Conservation (phyloP, 1,140 invertebrate species). For the Eupeodes corollae region DNA sequence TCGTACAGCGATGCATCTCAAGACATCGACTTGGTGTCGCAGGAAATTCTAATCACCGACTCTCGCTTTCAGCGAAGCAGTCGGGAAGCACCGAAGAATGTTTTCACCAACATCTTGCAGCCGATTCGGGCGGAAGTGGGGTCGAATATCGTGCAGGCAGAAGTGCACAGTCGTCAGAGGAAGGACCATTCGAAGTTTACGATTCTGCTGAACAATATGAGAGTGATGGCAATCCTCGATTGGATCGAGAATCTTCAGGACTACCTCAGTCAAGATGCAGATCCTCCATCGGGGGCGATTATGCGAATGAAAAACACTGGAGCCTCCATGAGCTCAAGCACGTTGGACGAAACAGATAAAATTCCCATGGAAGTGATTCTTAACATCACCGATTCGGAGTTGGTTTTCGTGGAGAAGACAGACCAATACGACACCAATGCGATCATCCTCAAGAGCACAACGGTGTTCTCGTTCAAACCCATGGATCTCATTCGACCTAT, state of each 20-base stretch:
- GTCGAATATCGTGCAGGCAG: slow-evolving; percentile 63
- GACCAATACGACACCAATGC: slow-evolving; percentile 81
- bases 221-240: slow-evolving; percentile 85
- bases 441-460: slow-evolving; percentile 87
- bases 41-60: slow-evolving; percentile 81
- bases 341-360: slow-evolving; percentile 1
- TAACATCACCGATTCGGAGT: slow-evolving; percentile 90
- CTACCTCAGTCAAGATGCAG: slow-evolving; percentile 51
- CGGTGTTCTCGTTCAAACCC: slow-evolving; percentile 70
- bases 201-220: slow-evolving; percentile 88
- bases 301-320: neutral
- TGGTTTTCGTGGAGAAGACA: slow-evolving; percentile 87
- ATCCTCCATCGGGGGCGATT: slow-evolving; percentile 4
- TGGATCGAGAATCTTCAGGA: slow-evolving; percentile 81
- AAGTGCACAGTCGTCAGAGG: slow-evolving; percentile 67
- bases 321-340: neutral
- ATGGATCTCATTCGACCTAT: slow-evolving; percentile 60
- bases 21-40: slow-evolving; percentile 85
- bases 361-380: slow-evolving; percentile 73
- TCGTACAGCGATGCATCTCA: slow-evolving; percentile 76
- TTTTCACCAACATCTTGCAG: slow-evolving; percentile 82
- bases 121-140: slow-evolving; percentile 47
- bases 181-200: slow-evolving; percentile 70
- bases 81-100: slow-evolving; percentile 47
- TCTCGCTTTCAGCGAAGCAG: slow-evolving; percentile 51